Conservation (phyloP, 2,113 vertebrate genomes). For the Meles meles region DNA sequence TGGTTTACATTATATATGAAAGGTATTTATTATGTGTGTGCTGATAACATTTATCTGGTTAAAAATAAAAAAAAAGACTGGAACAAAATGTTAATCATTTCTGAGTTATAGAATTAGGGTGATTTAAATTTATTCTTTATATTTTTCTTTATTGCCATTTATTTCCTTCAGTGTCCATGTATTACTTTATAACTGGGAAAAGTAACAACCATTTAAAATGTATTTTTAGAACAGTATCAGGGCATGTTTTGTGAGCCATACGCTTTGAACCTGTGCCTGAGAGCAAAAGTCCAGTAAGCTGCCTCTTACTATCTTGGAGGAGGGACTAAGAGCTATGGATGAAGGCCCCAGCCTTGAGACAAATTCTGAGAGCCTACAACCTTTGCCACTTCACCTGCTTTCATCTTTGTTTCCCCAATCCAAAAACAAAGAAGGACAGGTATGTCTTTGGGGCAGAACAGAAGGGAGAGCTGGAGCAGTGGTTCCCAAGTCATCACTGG, state of each 20-base stretch:
- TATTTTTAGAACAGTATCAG: not conserved
- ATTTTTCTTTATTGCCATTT: not conserved
- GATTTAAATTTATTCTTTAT: not conserved
- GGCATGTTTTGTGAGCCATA: not conserved
- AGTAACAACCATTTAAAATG: not conserved
- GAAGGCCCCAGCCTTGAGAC: not conserved
- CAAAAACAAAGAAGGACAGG: not conserved
- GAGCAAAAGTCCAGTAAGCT: not conserved
- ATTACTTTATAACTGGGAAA: not conserved
- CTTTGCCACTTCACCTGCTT: not conserved
- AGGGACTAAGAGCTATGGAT: not conserved
- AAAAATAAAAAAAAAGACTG: not conserved
- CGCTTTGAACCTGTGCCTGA: not conserved
- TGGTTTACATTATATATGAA: not conserved
- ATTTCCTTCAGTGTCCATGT: not conserved
- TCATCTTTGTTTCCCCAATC: not conserved
- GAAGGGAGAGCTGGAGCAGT: not conserved
- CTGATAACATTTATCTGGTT: not conserved
- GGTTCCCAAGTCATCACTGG: not conserved
- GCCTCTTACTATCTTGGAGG: not conserved
- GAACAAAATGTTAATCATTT: not conserved
- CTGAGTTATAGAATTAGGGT: not conserved
- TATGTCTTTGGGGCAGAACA: not conserved
- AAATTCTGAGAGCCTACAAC: not conserved
- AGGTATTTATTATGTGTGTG: not conserved